Evolutionary conservation across 2,888 invertebrate genomes (phyloP), one percentile per base, ranked within the genome.

Genomic region (Watsonalla binaria): DNA sequence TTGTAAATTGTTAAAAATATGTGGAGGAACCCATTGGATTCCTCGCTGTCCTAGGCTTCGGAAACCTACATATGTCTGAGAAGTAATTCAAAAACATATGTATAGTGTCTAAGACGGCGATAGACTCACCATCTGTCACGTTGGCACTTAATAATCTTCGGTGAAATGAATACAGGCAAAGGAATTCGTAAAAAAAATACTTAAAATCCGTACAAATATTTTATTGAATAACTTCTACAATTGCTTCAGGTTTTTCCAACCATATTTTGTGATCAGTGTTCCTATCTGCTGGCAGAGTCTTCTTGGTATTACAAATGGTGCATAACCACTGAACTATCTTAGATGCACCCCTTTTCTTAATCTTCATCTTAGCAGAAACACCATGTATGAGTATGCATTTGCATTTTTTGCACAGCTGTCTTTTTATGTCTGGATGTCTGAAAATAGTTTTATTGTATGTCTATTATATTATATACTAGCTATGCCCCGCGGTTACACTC

Each of bases 381-480:
- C 92, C 90, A 34, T 92, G 78, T 46, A 92, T 80, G 0, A 93
- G 77, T 6, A 92, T 84, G 54, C 90, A 86, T 52, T 90, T 84
- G 63, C 93, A 93, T 60, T 85, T 89, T 70, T 93, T 93, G 64
- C 93, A 93, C 47, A 93, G 73, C 55, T 92, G 92, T 51, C 92
- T 82, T 66, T 93, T 93, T 46, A 93, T 75, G 52, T 92, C 86
- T n/a, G 92, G 92, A 64, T 93, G 92, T 59, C 93, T 93, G 74
- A 8, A 84, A 85, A 48, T 57, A 58, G 35, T 57, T 54, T 54
- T 13, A 4, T 15, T 48, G 7, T 6, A 35, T 35, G 35, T 6
- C 35, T n/a, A n/a, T n/a, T n/a, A n/a, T n/a, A n/a, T n/a, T n/a
- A n/a, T n/a, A n/a, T n/a, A n/a, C n/a, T n/a, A n/a, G n/a, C n/a